These are phyloP conservation scores for Sebastes melanostomus DNA, from an alignment of 2,797 vertebrate species.

Conservation along the genomic window DNA sequence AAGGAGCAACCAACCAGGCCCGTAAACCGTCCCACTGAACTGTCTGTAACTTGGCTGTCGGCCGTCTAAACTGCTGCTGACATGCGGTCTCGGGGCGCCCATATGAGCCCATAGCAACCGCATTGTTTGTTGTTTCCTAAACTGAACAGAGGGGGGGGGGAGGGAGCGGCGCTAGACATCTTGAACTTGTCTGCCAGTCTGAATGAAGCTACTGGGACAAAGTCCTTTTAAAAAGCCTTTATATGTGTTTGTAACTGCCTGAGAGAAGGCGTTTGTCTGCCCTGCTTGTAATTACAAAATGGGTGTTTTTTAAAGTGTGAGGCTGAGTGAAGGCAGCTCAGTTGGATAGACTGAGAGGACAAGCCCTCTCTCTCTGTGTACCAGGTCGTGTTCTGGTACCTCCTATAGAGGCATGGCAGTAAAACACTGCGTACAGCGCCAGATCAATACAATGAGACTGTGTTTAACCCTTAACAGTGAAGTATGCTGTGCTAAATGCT, in stretches of 20 bases:
- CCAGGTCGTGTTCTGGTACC: conserved; percentile 26
- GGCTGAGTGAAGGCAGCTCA: conserved; percentile 20
- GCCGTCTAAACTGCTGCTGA: conserved; percentile 44
- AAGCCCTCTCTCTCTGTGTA: conserved; percentile 22
- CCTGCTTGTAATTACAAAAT: conserved; percentile 53
- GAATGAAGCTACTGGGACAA: conserved; percentile 56
- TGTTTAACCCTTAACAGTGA: conserved; percentile 10
- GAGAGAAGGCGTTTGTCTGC: conserved; percentile 40
- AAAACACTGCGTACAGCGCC: conserved; percentile 12
- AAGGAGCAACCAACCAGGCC: conserved; percentile 6
- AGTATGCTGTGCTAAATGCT: background rate
- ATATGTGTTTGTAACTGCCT: conserved; percentile 43
- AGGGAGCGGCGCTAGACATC: conserved; percentile 31
- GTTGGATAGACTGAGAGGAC: conserved; percentile 8
- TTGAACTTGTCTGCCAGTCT: conserved; percentile 61
- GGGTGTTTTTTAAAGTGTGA: conserved; percentile 18
- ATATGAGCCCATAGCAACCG: conserved; percentile 74
- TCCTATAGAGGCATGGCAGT: conserved; percentile 25
- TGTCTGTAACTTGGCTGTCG: conserved; percentile 46
- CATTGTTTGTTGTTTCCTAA: conserved; percentile 78
- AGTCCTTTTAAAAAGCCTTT: conserved; percentile 48
- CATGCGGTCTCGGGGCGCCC: conserved; percentile 40
- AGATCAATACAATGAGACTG: background rate
- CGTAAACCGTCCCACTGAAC: conserved; percentile 18
- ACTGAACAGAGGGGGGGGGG: conserved; percentile 14